Conservation (phyloP, 1,140 invertebrate species). For the Lepidurus apus region DNA sequence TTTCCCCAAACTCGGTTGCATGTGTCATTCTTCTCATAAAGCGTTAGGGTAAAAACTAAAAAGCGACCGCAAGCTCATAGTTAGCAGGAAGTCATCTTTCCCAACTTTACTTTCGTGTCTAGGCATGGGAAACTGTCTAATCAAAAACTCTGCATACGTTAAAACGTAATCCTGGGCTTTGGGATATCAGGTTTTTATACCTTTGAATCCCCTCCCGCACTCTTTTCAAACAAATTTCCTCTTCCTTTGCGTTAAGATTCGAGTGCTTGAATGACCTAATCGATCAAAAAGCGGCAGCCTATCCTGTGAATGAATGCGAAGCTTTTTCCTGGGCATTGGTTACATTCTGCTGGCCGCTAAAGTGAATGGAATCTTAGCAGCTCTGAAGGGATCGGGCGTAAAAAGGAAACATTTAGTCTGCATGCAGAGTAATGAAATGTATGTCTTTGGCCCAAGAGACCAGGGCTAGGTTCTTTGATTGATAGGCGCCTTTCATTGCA, state of each 20-base stretch:
- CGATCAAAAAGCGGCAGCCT: slow-evolving; percentile 3
- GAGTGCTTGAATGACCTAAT: slow-evolving; percentile 3
- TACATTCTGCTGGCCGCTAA: too few species aligned
- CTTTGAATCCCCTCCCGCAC: neutral
- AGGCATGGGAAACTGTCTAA: neutral
- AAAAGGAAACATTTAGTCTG: neutral
- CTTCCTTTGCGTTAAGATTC: neutral
- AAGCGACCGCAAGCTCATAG: neutral
- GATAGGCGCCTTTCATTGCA: too few species aligned
- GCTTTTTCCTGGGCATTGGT: too few species aligned
- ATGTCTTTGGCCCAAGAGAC: neutral
- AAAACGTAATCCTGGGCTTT: neutral
- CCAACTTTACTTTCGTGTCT: neutral
- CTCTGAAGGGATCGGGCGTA: too few species aligned
- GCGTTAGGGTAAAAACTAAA: too few species aligned
- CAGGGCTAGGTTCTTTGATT: neutral
- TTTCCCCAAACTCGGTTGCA: too few species aligned
- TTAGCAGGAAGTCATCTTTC: neutral
- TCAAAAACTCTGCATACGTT: neutral
- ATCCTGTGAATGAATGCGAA: neutral
- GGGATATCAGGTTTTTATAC: neutral
- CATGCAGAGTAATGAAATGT: neutral
- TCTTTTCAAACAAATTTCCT: neutral
- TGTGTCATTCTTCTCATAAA: too few species aligned
- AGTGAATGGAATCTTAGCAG: too few species aligned